These are phyloP conservation scores for Neodiprion pinetum DNA, from an alignment of 1,140 invertebrate genomes.

Conservation along the genomic window DNA sequence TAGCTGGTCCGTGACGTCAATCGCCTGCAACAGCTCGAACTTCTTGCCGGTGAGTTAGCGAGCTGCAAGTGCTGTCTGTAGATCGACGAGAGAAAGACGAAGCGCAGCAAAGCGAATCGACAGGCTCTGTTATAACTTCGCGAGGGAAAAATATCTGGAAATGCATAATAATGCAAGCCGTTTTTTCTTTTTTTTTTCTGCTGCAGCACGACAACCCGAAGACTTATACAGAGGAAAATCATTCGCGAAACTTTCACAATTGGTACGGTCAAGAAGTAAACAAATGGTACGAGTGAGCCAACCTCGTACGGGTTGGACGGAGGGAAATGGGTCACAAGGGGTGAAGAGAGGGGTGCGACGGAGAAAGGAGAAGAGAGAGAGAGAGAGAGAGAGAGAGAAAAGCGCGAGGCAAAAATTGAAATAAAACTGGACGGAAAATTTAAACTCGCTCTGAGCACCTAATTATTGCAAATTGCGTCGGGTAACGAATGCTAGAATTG, in stretches of 20 bases:
- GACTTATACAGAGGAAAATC: too few species aligned
- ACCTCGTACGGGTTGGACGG: neutral
- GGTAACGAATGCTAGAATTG: constrained; percentile 40
- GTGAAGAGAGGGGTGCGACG: neutral
- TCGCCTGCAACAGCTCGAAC: constrained; percentile 31
- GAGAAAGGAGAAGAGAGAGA: neutral
- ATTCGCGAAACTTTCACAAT: too few species aligned
- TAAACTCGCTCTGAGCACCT: constrained; percentile 31
- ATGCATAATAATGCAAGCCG: too few species aligned
- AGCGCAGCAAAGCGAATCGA: neutral
- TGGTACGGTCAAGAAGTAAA: too few species aligned
- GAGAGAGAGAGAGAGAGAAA: neutral
- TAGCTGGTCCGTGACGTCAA: constrained; percentile 46
- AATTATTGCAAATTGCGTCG: constrained; percentile 43
- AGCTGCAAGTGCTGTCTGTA: neutral
- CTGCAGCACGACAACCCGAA: too few species aligned
- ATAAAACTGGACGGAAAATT: constrained; percentile 29
- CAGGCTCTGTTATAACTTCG: neutral
- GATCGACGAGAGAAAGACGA: neutral
- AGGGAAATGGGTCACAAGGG: constrained; percentile 1
- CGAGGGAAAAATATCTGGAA: neutral
- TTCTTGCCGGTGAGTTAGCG: constrained; percentile 9
- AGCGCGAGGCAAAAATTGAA: neutral
- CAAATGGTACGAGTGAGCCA: neutral
- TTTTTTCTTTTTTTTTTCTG: too few species aligned